Conservation (phyloP, 53 echinoderm and acorn worm species). For the Antedon mediterranea region DNA sequence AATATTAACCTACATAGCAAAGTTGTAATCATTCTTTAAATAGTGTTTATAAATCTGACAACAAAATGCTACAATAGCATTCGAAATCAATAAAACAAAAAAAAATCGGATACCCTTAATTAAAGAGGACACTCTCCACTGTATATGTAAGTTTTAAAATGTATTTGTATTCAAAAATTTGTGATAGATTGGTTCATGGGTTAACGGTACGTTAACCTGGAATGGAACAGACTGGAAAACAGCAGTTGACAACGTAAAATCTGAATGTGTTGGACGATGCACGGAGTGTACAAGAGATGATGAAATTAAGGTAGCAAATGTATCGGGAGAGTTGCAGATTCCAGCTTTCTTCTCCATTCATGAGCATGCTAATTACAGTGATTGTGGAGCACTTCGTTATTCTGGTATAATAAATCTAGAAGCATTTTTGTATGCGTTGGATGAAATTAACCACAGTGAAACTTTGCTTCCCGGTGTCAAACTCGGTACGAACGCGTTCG, state of each 20-base stretch:
- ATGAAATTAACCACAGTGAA: conserved; percentile 37
- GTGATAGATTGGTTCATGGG: background rate
- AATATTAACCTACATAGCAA: too few species aligned
- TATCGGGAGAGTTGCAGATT: conserved; percentile 49
- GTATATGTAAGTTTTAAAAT: too few species aligned
- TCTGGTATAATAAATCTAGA: conserved; percentile 51
- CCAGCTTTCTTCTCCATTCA: conserved; percentile 61
- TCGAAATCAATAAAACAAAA: too few species aligned
- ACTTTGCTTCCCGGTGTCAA: conserved; percentile 39
- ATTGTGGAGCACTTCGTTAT: conserved; percentile 40
- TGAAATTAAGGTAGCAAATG: background rate
- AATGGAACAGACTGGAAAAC: background rate
- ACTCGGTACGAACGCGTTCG: conserved; percentile 50
- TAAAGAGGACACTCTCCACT: too few species aligned
- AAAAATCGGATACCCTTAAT: too few species aligned
- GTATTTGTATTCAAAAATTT: too few species aligned
- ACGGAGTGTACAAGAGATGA: conserved; percentile 32
- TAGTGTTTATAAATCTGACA: too few species aligned
- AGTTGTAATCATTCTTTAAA: too few species aligned
- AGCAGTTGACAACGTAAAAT: background rate
- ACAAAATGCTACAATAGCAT: too few species aligned
- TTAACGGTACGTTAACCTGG: background rate
- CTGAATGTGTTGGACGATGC: conserved; percentile 51
- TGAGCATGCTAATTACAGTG: conserved; percentile 15
- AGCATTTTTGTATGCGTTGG: conserved; percentile 61